Evolutionary conservation across 1,140 invertebrate species (phyloP), one percentile per base, ranked within the genome.

Genomic region (Neodiprion virginianus): DNA sequence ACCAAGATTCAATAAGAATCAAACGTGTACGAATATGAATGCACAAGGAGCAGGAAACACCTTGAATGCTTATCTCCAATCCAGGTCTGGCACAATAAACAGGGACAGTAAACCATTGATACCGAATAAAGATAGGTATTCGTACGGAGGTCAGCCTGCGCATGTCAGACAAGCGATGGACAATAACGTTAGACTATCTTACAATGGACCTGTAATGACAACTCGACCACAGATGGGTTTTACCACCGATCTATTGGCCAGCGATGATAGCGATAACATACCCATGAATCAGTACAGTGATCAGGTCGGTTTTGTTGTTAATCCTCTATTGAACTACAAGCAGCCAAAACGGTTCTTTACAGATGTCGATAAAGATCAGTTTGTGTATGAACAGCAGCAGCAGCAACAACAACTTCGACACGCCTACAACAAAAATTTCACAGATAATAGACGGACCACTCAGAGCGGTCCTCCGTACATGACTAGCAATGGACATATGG

Each of bases 141-240:
- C 79, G 7, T 85, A 85, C 67, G 79, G 71, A 5, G 61, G 11
- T 68, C 68, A 61, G n/a, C 53, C 53, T 14, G 53, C 53, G 8
- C 69, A 4, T 14, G 21, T 40, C 66, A 10, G 76, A 66, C 5
- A 75, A 71, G 23, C 47, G 76, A 48, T 74, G 72, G 40, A 4
- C 9, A 71, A 69, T 40, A 79, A 73, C 28, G 28, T 8, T 67
- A 71, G 79, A 40, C 75, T 76, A 49, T 77, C 79, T 5, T 80
- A 78, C 48, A 79, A 79, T 21, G 79, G 67, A 68, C 75, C 75
- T 49, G 10, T 5, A 0, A 12, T 10, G 11, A 40, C 68, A 67
- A 73, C 71, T 17, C 48, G 73, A 9, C 73, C 73, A 48, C 80
- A 83, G 0, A 81, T 88, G 14, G 83, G 83, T 14, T 86, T 85